Evolutionary conservation across 2,888 invertebrate species (phyloP).

Genomic region (Monochamus alternatus): DNA sequence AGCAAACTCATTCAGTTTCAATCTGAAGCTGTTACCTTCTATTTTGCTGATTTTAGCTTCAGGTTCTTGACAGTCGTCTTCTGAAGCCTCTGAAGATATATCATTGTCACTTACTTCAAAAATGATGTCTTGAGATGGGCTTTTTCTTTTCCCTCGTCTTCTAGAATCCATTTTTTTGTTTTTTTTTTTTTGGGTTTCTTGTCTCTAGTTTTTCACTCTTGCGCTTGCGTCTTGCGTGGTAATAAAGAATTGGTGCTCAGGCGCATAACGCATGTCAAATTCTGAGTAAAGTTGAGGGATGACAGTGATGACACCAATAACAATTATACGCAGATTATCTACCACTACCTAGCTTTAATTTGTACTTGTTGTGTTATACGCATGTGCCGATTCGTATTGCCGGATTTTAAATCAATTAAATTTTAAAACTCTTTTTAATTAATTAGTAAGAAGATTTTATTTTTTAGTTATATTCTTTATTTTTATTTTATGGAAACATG

Average conservation of each 20-base stretch:
- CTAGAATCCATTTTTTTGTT: conserved; percentile 48
- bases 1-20: conserved; percentile 41
- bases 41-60: conserved; percentile 52
- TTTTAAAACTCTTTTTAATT: too few relatives aligned
- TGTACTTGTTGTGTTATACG: too few relatives aligned
- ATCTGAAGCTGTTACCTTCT: conserved; percentile 39
- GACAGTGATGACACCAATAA: too few relatives aligned
- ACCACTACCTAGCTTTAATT: too few relatives aligned
- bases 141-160: conserved; percentile 54
- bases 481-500: too few relatives aligned
- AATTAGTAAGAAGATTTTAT: too few relatives aligned
- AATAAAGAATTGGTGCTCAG: too few relatives aligned
- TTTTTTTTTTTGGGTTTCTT: too few relatives aligned
- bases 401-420: too few relatives aligned
- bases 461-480: too few relatives aligned
- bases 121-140: conserved; percentile 53
- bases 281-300: not conserved
- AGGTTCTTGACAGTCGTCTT: conserved; percentile 49
- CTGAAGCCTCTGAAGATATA: conserved; percentile 55
- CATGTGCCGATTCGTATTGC: too few relatives aligned
- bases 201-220: not conserved
- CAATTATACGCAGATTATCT: too few relatives aligned
- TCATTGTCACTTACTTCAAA: conserved; percentile 60
- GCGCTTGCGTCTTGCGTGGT: not conserved
- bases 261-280: conserved; percentile 15